Conservation (phyloP, 2,888 invertebrate genomes). For the Phymatocera aterrima region DNA sequence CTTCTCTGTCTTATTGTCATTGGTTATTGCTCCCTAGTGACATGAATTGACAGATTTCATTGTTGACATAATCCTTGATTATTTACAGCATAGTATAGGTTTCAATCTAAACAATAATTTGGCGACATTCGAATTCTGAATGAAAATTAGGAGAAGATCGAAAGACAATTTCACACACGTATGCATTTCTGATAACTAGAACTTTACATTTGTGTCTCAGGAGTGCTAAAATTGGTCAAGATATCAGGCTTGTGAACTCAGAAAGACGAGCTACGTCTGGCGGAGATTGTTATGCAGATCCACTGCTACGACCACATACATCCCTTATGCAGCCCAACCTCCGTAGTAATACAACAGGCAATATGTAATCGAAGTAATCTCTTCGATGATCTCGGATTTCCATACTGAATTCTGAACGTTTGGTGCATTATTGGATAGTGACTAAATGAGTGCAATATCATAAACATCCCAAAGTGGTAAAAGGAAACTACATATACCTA, state of each 20-base stretch:
- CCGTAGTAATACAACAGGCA: not conserved
- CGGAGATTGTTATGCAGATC: slow-evolving; percentile 75
- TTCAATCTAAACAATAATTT: too few species aligned
- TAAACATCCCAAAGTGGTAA: not conserved
- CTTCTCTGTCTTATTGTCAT: not conserved
- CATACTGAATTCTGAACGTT: not conserved
- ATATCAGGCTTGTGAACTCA: slow-evolving; percentile 57
- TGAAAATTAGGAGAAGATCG: not conserved
- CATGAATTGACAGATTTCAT: too few species aligned
- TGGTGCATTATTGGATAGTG: not conserved
- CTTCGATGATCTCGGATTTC: not conserved
- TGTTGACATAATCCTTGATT: too few species aligned
- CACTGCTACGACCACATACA: slow-evolving; percentile 75
- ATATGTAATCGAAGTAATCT: slow-evolving; percentile 10
- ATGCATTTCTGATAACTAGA: not conserved
- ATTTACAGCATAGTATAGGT: too few species aligned
- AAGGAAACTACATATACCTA: not conserved
- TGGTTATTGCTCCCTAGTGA: not conserved
- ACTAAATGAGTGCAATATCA: not conserved
- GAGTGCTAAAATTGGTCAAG: slow-evolving; percentile 50
- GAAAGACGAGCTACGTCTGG: slow-evolving; percentile 58
- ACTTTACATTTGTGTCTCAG: not conserved
- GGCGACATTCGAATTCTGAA: too few species aligned
- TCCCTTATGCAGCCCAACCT: slow-evolving; percentile 55
- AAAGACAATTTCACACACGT: not conserved